Evolutionary conservation across 2,113 vertebrate species (phyloP).

Genomic region (Macaca nemestrina): DNA sequence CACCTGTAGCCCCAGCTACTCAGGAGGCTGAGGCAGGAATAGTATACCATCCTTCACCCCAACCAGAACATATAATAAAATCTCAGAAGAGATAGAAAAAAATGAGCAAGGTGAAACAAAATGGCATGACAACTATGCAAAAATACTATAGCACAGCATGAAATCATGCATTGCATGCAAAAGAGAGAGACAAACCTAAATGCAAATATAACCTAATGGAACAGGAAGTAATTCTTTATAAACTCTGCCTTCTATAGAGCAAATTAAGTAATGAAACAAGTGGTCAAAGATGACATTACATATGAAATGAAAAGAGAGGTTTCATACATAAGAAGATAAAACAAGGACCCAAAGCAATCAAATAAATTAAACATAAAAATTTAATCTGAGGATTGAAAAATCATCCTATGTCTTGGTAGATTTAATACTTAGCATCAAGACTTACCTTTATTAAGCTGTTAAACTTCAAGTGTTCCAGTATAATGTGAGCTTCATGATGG

Average conservation of each 20-base stretch:
- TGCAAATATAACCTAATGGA: background rate
- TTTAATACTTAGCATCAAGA: background rate
- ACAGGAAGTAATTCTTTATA: background rate
- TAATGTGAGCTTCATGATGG: background rate
- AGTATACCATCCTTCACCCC: background rate
- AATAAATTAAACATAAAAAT: background rate
- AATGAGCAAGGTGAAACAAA: background rate
- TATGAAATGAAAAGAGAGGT: background rate
- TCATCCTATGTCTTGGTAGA: background rate
- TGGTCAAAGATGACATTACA: background rate
- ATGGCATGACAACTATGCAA: background rate
- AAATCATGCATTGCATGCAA: background rate
- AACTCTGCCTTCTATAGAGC: background rate
- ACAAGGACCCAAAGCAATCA: background rate
- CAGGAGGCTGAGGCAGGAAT: background rate
- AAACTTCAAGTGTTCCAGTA: background rate
- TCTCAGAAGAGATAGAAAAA: background rate
- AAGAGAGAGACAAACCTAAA: background rate
- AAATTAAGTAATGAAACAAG: background rate
- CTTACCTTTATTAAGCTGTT: background rate
- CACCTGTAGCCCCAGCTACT: no score
- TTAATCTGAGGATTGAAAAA: background rate
- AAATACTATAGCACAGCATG: background rate
- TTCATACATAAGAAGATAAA: background rate
- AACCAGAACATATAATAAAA: background rate